Percentiles rank a stretch among this genome's conserved stretches.
phyloP scores from a whole-genome alignment of 2,113 vertebrate species.

The Sialia sialis region DNA sequence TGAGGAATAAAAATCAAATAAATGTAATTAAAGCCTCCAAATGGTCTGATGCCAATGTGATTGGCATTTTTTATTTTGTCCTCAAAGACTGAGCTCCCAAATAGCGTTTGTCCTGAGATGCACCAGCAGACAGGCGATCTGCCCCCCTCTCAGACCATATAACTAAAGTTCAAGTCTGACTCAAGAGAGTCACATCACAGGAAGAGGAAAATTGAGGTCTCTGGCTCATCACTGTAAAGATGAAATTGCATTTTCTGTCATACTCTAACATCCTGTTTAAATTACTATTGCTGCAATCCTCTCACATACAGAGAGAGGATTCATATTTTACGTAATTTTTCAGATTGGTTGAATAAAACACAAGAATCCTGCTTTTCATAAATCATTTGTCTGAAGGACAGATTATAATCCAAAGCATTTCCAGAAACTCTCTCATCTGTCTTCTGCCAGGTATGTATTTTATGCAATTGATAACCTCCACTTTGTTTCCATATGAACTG shows the following conservation, averaged over 20 bases:
- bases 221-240: not conserved
- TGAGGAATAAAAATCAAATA: constrained; percentile 26
- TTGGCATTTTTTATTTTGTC: not conserved
- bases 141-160: not conserved
- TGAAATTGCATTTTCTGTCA: not conserved
- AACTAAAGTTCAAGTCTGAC: not conserved
- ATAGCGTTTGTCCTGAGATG: not conserved
- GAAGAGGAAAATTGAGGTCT: not conserved
- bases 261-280: not conserved
- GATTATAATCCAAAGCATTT: constrained; percentile 44
- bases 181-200: not conserved
- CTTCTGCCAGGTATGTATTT: constrained; percentile 6
- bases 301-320: not conserved
- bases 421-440: not conserved
- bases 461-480: not conserved
- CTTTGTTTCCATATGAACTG: not conserved
- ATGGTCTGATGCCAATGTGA: not conserved
- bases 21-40: constrained; percentile 32
- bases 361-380: not conserved
- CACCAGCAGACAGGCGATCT: not conserved
- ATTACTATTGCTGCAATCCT: not conserved
- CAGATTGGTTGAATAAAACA: not conserved
- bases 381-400: not conserved
- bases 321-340: not conserved
- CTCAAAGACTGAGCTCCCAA: not conserved